Evolutionary conservation across 2,888 invertebrate genomes (phyloP), one percentile per base, ranked within the genome.

Genomic region (Xestia c-nigrum): DNA sequence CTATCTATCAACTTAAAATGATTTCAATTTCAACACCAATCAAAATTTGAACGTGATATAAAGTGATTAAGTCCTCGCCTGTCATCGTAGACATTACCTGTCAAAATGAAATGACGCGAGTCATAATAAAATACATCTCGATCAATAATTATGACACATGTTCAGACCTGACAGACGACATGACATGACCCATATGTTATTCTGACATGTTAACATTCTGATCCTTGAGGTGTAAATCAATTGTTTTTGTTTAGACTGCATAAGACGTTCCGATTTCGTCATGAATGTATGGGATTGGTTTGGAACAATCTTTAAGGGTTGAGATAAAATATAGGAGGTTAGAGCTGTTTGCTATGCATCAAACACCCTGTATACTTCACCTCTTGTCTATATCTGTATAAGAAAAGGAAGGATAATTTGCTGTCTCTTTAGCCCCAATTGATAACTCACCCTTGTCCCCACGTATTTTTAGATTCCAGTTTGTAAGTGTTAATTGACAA

Each of bases 221-320:
- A 47, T 59, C 47, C 59, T 67, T 52, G 50, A 69, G 40, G 9
- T 55, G 40, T 52, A 21, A 63, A 65, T 67, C 12, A 47, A 50
- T 76, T 73, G 43, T 67, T 55, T 73, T 67, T 79, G 57, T 75
- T 71, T 70, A 69, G 50, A 63, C 57, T 74, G 61, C 14, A 24
- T 63, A 5, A 68, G 46, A 47, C 24, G 50, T 59, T 61, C 14
- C 40, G 47, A 46, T 68, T 57, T 64, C 12, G 9, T 55, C 5
- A 21, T 5, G 24, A 19, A 47, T 16, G 50, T 21, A 6, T 50
- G 19, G 19, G 19, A 50, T 50, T 7, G 5, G 14, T 63, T 14
- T 55, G 16, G n/a, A 10, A 6, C 5, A 24, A 31, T 6, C 14
- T 24, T 66, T 43, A 19, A 40, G 0, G 21, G 16, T n/a, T 38